These are phyloP conservation scores for Spinibarbus caldwelli DNA, from an alignment of 2,797 vertebrate genomes.

Conservation along the genomic window DNA sequence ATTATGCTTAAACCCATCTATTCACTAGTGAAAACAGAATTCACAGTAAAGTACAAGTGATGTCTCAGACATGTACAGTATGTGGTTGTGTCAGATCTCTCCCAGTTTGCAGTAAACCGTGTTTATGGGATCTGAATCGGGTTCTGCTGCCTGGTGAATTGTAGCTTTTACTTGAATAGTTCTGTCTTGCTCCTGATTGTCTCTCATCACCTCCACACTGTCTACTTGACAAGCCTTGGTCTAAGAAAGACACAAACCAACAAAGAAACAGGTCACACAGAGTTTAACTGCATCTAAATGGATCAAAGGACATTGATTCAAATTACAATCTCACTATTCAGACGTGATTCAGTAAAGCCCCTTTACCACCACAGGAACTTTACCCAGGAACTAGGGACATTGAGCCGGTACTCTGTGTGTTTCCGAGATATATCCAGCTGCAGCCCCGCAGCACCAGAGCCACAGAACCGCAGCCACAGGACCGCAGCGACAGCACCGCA, in stretches of 20 bases:
- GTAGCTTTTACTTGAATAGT: constrained; percentile 16
- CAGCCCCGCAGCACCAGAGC: no score
- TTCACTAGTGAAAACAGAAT: not conserved
- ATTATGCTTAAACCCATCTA: not conserved
- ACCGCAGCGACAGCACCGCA: no score
- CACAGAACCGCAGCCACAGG: no score
- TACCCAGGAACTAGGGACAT: no score
- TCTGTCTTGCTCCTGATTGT: not conserved
- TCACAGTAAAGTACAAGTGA: not conserved
- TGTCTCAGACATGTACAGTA: no score
- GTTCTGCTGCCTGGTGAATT: constrained; percentile 13
- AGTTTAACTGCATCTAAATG: not conserved
- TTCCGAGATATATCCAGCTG: no score
- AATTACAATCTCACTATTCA: not conserved
- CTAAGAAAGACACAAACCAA: constrained; percentile 12
- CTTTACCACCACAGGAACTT: no score
- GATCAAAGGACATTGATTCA: not conserved
- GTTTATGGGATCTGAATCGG: not conserved
- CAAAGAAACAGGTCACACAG: not conserved
- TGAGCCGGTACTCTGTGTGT: no score
- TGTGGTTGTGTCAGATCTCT: not conserved
- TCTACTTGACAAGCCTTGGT: not conserved
- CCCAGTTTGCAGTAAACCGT: constrained; percentile 30
- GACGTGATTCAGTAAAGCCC: not conserved
- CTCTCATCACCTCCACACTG: not conserved